Conservation (phyloP, 2,888 invertebrate species). For the Hirtodrosophila trivittata region DNA sequence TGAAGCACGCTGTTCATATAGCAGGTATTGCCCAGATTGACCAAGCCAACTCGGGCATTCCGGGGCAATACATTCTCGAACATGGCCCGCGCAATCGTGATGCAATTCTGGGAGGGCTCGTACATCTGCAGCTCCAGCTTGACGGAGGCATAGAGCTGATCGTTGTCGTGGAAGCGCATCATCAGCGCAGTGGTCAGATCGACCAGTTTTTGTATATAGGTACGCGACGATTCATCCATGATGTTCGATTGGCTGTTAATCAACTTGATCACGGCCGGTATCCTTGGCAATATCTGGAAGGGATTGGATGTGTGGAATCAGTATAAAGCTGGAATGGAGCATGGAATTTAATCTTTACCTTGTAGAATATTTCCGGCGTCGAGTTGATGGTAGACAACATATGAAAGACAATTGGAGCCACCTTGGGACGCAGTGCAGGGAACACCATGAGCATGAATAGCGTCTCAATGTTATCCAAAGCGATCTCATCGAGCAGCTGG, state of each 20-base stretch:
- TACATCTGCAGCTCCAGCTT: conserved; percentile 84
- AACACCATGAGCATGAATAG: conserved; percentile 86
- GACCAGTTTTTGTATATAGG: conserved; percentile 86
- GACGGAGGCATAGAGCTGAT: conserved; percentile 84
- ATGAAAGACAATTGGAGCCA: conserved; percentile 87
- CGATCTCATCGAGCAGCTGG: conserved; percentile 86
- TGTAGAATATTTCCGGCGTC: conserved; percentile 86
- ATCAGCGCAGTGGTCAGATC: conserved; percentile 86
- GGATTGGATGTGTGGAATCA: neutral
- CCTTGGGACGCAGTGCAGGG: conserved; percentile 85
- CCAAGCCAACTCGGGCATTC: conserved; percentile 87
- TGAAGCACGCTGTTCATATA: conserved; percentile 95
- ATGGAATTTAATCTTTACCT: too few species aligned
- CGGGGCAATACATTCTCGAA: conserved; percentile 62
- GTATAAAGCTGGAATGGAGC: too few species aligned
- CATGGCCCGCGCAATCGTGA: conserved; percentile 80
- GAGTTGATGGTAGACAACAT: conserved; percentile 87
- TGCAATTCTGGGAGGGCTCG: conserved; percentile 84
- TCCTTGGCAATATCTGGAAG: conserved; percentile 81
- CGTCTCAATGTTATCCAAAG: conserved; percentile 86
- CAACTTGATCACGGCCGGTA: conserved; percentile 85
- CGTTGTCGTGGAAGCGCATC: conserved; percentile 85
- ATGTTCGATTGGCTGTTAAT: conserved; percentile 86
- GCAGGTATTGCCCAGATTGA: conserved; percentile 94
- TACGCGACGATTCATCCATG: conserved; percentile 85